Conservation (phyloP, 2,113 vertebrate species). For the Saguinus imperator region DNA sequence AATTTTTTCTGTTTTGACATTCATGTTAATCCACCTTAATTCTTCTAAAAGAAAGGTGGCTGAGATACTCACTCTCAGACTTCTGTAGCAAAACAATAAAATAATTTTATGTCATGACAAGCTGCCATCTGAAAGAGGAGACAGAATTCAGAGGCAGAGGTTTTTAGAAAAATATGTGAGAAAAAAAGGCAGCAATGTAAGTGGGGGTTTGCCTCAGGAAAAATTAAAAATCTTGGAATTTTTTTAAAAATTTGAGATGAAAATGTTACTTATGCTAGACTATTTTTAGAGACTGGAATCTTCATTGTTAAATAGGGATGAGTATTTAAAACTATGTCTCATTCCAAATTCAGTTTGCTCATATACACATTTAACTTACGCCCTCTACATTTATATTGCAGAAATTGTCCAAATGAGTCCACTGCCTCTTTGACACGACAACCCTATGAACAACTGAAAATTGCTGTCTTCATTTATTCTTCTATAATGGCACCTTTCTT, state of each 20-base stretch:
- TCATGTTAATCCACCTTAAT: neutral
- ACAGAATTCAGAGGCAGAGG: neutral
- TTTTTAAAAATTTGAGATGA: neutral
- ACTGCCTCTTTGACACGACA: neutral
- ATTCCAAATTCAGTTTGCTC: neutral
- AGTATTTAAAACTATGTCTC: neutral
- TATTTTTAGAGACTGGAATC: neutral
- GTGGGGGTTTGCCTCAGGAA: neutral
- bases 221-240: neutral
- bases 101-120: neutral
- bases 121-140: neutral
- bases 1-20: neutral
- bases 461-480: neutral
- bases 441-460: neutral
- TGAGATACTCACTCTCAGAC: neutral
- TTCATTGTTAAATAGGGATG: neutral
- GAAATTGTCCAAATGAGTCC: neutral
- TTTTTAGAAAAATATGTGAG: neutral
- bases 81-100: neutral
- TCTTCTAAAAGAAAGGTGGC: neutral
- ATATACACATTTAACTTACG: neutral
- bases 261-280: neutral
- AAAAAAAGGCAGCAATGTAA: neutral
- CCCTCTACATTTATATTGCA: neutral
- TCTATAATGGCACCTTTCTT: neutral